Percentiles rank a stretch among this genome's conserved stretches.
phyloP scores from a whole-genome alignment of 2,797 vertebrate genomes.

The Eurystomus glaucurus region DNA sequence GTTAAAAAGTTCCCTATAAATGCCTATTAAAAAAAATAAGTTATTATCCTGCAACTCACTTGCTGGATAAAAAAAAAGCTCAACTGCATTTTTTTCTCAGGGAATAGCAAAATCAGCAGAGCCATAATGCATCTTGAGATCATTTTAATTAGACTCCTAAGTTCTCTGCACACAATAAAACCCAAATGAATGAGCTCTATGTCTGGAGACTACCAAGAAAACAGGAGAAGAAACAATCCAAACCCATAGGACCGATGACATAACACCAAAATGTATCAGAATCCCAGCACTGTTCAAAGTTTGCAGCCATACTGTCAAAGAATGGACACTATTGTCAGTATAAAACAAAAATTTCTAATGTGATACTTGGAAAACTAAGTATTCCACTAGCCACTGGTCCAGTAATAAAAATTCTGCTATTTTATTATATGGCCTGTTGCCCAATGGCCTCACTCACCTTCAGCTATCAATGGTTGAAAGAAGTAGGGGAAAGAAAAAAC shows the following conservation, averaged over 20 bases:
- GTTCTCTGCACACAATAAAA: background rate
- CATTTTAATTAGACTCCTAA: background rate
- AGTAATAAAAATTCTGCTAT: background rate
- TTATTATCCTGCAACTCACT: accelerated
- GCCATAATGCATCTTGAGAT: background rate
- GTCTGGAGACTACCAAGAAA: background rate
- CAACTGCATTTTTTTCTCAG: background rate
- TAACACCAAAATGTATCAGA: background rate
- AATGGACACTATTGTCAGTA: background rate
- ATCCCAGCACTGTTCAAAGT: accelerated
- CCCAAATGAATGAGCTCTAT: background rate
- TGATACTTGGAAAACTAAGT: background rate
- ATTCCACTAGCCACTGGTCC: background rate
- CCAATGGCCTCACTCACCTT: background rate
- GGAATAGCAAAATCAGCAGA: background rate
- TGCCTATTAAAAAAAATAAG: background rate
- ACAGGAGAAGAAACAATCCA: background rate
- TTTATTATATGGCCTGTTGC: background rate
- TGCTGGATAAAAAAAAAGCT: background rate
- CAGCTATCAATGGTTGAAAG: background rate
- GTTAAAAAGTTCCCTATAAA: background rate
- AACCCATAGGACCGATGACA: background rate
- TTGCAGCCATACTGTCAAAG: background rate
- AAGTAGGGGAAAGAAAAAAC: background rate
- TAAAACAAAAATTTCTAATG: background rate